Base-by-base conservation (phyloP, 35 echinoderm and acorn worm species). In the Heliocidaris erythrogramma region DNA sequence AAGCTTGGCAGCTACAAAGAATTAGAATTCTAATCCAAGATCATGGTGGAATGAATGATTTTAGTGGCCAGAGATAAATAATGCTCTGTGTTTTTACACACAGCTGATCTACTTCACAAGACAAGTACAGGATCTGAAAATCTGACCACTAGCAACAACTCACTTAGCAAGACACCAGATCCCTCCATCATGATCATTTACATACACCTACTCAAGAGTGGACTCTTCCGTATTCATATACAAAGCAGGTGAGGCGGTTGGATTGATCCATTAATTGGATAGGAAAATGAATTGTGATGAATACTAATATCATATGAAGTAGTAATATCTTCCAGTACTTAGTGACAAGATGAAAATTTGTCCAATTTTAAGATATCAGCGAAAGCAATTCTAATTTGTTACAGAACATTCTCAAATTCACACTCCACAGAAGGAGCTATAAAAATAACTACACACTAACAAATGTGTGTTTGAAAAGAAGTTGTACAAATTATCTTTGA, bases 151-250 rank as follows among this genome's bases (percentile, higher is more conserved):
- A 94, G 94, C 18, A 96, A 94, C 49, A 85, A 85, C 56, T 92
- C 94, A 49, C 91, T 93, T 47, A 30, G 90, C 47, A 96, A 92
- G 87, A 86, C 65, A 48, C 94, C 95, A 49, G 97, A 99, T 24
- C 91, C 96, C n/a, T 94, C 91, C 5, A 96, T 99, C 12, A 95
- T 97, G 90, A 32, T 99, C 35, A 94, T 99, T 52, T 99, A 97
- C 85, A 97, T 99, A 16, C 98, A 99, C 92, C 95, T 96, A 32
- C 85, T 99, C 69, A 95, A 96, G 87, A 99, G 97, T 92, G 98
- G 98, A 32, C 94, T 97, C 49, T 97, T 96, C 60, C 65, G 98
- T 30, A 96, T 99, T 49, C 96, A 97, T 48, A 95, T 99, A 59
- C 94, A 97, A 18, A 96, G 98, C 94, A 96, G 94, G 98, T 99